Evolutionary conservation across 2,797 vertebrate species (phyloP).

Genomic region (Lithobates sylvaticus): DNA sequence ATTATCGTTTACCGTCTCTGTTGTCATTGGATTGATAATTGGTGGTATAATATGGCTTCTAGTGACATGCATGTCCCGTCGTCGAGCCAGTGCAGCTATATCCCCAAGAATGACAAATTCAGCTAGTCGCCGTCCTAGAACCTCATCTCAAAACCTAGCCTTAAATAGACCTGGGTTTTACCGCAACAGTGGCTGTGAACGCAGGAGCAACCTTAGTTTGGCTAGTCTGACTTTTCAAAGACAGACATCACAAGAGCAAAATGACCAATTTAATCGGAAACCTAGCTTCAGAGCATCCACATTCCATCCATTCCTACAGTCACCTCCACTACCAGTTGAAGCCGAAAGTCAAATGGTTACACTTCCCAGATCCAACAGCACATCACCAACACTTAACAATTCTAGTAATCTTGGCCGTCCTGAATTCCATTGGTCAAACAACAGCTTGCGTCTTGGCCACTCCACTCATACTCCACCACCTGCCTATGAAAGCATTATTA

Average conservation of each 20-base stretch:
- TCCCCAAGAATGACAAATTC: constrained; percentile 80
- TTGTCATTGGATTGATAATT: constrained; percentile 88
- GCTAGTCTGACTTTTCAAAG: constrained; percentile 92
- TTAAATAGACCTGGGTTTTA: constrained; percentile 85
- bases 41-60: constrained; percentile 87
- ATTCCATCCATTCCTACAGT: constrained; percentile 94
- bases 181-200: constrained; percentile 89
- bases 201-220: constrained; percentile 90
- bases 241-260: constrained; percentile 86
- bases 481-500: constrained; percentile 94
- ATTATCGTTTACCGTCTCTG: constrained; percentile 92
- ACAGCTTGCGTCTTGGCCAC: constrained; percentile 79
- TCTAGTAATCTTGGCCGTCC: constrained; percentile 77
- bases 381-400: constrained; percentile 68
- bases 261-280: constrained; percentile 88
- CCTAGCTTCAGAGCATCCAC: constrained; percentile 94
- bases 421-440: constrained; percentile 91
- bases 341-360: constrained; percentile 88
- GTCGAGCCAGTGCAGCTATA: constrained; percentile 90
- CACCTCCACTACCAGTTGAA: constrained; percentile 88
- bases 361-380: constrained; percentile 77
- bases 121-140: constrained; percentile 74
- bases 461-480: constrained; percentile 88
- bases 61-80: constrained; percentile 87
- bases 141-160: constrained; percentile 69